Evolutionary conservation across 2,113 vertebrate genomes (phyloP).

Genomic region (Vicugna pacos): DNA sequence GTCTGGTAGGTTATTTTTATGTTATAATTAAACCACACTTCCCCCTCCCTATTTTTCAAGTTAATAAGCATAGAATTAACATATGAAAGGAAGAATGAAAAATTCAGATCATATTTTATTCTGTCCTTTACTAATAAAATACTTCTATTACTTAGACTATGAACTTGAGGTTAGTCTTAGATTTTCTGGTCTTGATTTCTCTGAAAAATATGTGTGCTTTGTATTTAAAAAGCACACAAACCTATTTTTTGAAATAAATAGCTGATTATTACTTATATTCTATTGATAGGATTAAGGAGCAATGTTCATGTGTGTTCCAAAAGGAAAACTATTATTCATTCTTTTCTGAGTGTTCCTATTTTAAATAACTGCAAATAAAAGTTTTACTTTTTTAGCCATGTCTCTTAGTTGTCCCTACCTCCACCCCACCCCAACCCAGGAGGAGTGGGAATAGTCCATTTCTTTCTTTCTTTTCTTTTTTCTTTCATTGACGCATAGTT

Average conservation of each 20-base stretch:
- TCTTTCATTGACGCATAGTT: too few relatives aligned
- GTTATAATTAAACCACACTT: slow-evolving; percentile 58
- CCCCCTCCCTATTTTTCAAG: slow-evolving; percentile 67
- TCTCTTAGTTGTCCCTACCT: slow-evolving; percentile 35
- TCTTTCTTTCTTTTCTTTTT: too few relatives aligned
- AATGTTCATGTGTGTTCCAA: slow-evolving; percentile 74
- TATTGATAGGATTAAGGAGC: slow-evolving; percentile 76
- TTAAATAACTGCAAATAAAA: slow-evolving; percentile 80
- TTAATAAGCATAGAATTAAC: slow-evolving; percentile 76
- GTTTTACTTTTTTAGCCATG: slow-evolving; percentile 70
- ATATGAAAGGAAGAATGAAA: slow-evolving; percentile 65
- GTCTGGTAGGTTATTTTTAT: slow-evolving; percentile 71
- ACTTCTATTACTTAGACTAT: slow-evolving; percentile 59
- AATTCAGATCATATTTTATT: slow-evolving; percentile 37
- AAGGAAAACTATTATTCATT: slow-evolving; percentile 62
- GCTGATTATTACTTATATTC: slow-evolving; percentile 64
- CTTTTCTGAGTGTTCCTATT: slow-evolving; percentile 57
- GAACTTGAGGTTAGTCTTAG: slow-evolving; percentile 66
- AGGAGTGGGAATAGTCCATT: slow-evolving; percentile 56
- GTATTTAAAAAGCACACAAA: slow-evolving; percentile 58
- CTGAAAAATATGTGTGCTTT: slow-evolving; percentile 43
- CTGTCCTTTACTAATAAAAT: slow-evolving; percentile 23
- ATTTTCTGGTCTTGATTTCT: slow-evolving; percentile 66
- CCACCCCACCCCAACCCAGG: neutral
- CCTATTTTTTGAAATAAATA: slow-evolving; percentile 64